Base-by-base conservation (phyloP, 2,113 vertebrate species). In the Hydrochoerus hydrochaeris region DNA sequence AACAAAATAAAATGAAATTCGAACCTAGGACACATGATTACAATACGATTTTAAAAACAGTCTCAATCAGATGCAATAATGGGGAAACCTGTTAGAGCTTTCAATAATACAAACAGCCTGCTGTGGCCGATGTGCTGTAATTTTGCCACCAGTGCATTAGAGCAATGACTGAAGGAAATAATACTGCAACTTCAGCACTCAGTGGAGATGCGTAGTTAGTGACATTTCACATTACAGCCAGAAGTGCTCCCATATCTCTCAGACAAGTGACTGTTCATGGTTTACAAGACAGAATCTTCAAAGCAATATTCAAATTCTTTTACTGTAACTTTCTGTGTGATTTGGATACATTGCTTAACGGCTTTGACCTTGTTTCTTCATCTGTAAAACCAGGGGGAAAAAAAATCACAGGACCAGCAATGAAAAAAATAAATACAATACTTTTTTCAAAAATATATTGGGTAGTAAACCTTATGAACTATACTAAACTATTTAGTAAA, bases 161-260 rank as follows among this genome's bases (percentile, higher is more conserved):
- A 84, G 14, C 75, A 75, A 57, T 16, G 10, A 2, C 12, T 52
- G 19, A 65, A 57, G 35, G 60, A 73, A 75, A 69, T 19, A 8
- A 32, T 58, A 63, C 1, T 32, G 1, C n/a, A 9, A 28, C 13
- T 73, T 93, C 5, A 60, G 4, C 14, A 26, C 41, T 75, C 30
- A 30, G 28, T 0, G 38, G 73, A 26, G 26, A 0, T 46, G 20
- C 5, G 1, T 22, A 7, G 2, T 35, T 28, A 26, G 16, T 49
- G 19, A 32, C 7, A 62, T 44, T 28, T 44, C 49, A 54, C 0
- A 20, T 73, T 32, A 63, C 17, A 69, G 17, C 38, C 24, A 30
- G 44, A 77, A 49, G 12, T 57, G 10, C 28, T 38, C 28, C 44
- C 49, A 89, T 26, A 69, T 6, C 28, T 85, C 49, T 69, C 49